phyloP scores from a whole-genome alignment of 2,888 invertebrate species.

The Clivina fossor region DNA sequence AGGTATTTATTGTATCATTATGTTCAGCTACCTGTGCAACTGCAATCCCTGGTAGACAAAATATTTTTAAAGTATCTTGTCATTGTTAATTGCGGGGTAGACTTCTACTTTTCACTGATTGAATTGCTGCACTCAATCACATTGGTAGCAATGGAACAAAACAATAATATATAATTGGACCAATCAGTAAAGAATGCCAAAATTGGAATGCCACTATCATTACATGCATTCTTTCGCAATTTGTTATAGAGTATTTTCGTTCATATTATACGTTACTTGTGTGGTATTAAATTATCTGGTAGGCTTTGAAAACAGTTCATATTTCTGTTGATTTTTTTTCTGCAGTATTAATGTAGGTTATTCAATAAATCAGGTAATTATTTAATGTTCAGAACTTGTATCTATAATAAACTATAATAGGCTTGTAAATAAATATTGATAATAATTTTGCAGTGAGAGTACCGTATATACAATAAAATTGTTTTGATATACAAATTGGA shows the following conservation, averaged over 20 bases:
- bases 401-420: too few species aligned
- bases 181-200: conserved; percentile 29
- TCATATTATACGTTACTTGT: background rate
- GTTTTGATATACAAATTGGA: too few species aligned
- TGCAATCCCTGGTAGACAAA: conserved; percentile 4
- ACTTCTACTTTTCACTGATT: background rate
- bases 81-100: conserved; percentile 16
- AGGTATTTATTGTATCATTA: too few species aligned
- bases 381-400: too few species aligned
- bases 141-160: conserved; percentile 17
- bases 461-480: too few species aligned
- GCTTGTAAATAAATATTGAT: too few species aligned
- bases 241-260: background rate
- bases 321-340: too few species aligned
- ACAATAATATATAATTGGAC: conserved; percentile 32
- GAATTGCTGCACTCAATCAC: too few species aligned
- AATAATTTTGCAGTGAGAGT: too few species aligned
- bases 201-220: conserved; percentile 25
- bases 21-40: conserved; percentile 19
- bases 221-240: conserved; percentile 19
- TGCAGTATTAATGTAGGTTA: too few species aligned
- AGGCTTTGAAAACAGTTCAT: background rate
- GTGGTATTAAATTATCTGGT: background rate
- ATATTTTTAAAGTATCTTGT: conserved; percentile 17
- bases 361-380: too few species aligned